phyloP scores from a whole-genome alignment of 2,888 invertebrate genomes.

The Neocrepidodera transversa region DNA sequence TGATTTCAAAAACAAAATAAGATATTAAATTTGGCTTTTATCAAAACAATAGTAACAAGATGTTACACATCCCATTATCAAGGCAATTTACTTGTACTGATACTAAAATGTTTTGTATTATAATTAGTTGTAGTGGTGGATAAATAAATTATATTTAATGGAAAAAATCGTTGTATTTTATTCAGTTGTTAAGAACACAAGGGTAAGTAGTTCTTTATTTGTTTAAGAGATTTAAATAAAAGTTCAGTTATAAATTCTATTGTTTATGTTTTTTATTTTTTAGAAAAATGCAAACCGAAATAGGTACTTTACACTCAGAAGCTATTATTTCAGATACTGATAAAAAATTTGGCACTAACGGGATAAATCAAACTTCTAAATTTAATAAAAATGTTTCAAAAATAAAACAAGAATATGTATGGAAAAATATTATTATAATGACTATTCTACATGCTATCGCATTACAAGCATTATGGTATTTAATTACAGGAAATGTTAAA shows the following conservation, averaged over 20 bases:
- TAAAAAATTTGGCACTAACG: background rate
- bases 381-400: background rate
- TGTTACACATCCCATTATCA: background rate
- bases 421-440: constrained; percentile 80
- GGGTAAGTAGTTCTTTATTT: background rate
- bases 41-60: background rate
- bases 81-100: no score
- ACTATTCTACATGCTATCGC: constrained; percentile 72
- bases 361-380: background rate
- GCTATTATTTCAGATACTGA: background rate
- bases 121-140: background rate
- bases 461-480: constrained; percentile 71
- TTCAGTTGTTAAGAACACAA: background rate
- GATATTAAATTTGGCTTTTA: background rate
- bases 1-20: background rate
- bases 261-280: background rate
- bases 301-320: background rate
- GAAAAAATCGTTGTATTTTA: background rate
- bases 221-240: background rate
- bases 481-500: constrained; percentile 59
- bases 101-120: no score
- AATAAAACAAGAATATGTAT: constrained; percentile 72
- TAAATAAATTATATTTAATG: background rate
- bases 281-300: background rate
- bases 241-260: no score